A percentile compares a stretch with the other conserved stretches of the same genome.
Evolutionary conservation across 2,113 vertebrate species (phyloP).

Genomic region (Amia ocellicauda): DNA sequence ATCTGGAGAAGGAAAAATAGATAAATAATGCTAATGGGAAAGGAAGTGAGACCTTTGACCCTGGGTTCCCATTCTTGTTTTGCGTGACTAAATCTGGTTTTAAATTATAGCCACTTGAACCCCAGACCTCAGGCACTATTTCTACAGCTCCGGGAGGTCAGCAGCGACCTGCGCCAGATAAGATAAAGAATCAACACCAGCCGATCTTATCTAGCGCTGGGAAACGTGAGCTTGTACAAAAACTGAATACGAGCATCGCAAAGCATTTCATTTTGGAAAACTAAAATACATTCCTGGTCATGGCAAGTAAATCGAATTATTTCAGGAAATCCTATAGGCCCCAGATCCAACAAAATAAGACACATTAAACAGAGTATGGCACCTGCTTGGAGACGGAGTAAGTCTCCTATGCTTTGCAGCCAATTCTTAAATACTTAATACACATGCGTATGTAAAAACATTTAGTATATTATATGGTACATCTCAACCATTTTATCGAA

Average conservation of each 20-base stretch:
- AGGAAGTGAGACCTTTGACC: constrained; percentile 41
- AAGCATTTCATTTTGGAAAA: constrained; percentile 37
- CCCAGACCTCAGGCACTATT: constrained; percentile 17
- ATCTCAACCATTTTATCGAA: no score
- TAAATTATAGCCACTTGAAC: constrained; percentile 34
- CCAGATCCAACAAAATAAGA: no score
- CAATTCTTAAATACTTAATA: no score
- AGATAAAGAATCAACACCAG: constrained; percentile 47
- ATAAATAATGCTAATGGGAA: constrained; percentile 28
- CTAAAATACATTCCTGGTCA: no score
- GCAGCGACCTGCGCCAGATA: constrained; percentile 31
- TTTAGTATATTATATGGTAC: no score
- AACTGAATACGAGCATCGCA: constrained; percentile 37
- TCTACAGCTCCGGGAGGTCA: constrained; percentile 33
- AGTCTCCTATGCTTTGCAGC: no score
- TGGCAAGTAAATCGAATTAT: no score
- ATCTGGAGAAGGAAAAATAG: neutral
- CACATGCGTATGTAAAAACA: no score
- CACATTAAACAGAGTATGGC: no score
- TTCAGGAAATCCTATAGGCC: no score
- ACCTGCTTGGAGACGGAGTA: no score
- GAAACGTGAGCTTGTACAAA: constrained; percentile 50
- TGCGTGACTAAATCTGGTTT: constrained; percentile 44
- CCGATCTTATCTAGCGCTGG: constrained; percentile 52
- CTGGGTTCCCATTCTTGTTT: constrained; percentile 45